Evolutionary conservation across 2,888 invertebrate genomes (phyloP), one percentile per base, ranked within the genome.

Genomic region (Eupeodes luniger): DNA sequence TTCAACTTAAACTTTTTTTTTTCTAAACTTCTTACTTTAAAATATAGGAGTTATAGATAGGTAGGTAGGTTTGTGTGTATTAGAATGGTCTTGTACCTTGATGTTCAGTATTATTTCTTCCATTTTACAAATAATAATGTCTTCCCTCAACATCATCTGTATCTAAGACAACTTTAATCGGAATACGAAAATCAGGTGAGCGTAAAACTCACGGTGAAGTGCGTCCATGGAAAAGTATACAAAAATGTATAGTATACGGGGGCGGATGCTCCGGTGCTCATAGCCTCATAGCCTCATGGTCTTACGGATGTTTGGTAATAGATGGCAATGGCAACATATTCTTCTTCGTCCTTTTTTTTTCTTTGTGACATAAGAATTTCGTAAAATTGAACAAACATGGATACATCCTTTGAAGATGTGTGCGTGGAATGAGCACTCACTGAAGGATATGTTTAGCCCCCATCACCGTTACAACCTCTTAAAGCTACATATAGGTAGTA

Each of bases 121-220:
- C 78, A 82, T 82, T 86, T 82, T 62, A n/a, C 61, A 69, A 86
- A 79, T 75, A 79, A 70, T 55, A 70, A 70, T 55, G 74, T 75
- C 78, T 49, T 70, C 64, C 57, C 59, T 62, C 47, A 83, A 59
- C 83, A 87, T 76, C 83, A 87, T 76, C 75, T 75, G 75, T 79
- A 75, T 34, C 40, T 40, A 74, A 57, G 85, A 81, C 66, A 72
- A 78, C 83, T 85, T 75, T 88, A 88, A 88, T 88, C 81, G 88
- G 81, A 88, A 85, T 85, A 88, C 77, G 88, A 85, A 88, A 88
- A 88, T 88, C 88, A 88, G 88, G 88, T 88, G 85, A 88, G 88
- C 88, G 88, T 81, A 85, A 88, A 78, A 85, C 88, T 88, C 85
- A 85, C 78, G 88, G 81, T 88, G 78, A 88, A 88, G 85, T 88